Evolutionary conservation across 1,140 invertebrate species (phyloP).

Genomic region (Macrotrachela quadricornifera): DNA sequence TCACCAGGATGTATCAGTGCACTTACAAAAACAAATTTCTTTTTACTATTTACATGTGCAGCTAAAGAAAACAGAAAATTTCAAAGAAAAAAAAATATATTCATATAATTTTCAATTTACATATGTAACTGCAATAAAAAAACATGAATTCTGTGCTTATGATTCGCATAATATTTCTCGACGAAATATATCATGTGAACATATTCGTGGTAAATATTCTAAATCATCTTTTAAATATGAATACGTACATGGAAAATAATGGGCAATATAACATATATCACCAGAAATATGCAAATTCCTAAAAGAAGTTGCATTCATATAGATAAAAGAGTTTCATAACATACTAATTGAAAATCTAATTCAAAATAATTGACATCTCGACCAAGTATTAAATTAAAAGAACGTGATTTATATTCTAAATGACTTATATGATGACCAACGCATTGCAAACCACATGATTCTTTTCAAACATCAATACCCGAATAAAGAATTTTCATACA

Average conservation of each 20-base stretch:
- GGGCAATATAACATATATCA: conserved; percentile 77
- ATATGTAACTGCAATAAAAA: conserved; percentile 53
- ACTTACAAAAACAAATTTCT: conserved; percentile 43
- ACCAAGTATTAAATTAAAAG: no score
- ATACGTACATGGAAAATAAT: conserved; percentile 90
- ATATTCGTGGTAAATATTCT: not conserved
- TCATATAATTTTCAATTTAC: conserved; percentile 10
- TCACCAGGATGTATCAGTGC: conserved; percentile 67
- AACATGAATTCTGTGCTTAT: conserved; percentile 59
- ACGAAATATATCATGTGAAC: conserved; percentile 33
- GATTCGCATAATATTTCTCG: conserved; percentile 50
- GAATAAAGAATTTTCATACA: conserved; percentile 16
- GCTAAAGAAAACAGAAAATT: no score
- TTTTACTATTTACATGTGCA: conserved; percentile 13
- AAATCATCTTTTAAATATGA: conserved; percentile 43
- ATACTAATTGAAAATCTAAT: no score
- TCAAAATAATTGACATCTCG: no score
- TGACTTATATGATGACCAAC: conserved; percentile 20
- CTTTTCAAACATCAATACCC: conserved; percentile 17
- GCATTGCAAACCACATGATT: conserved; percentile 19
- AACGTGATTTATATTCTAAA: no score
- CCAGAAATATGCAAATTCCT: conserved; percentile 53
- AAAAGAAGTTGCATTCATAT: no score
- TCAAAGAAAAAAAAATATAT: not conserved
- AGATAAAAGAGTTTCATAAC: no score